phyloP scores from a whole-genome alignment of 2,113 vertebrate genomes.

The Myrmophylax atrothorax region DNA sequence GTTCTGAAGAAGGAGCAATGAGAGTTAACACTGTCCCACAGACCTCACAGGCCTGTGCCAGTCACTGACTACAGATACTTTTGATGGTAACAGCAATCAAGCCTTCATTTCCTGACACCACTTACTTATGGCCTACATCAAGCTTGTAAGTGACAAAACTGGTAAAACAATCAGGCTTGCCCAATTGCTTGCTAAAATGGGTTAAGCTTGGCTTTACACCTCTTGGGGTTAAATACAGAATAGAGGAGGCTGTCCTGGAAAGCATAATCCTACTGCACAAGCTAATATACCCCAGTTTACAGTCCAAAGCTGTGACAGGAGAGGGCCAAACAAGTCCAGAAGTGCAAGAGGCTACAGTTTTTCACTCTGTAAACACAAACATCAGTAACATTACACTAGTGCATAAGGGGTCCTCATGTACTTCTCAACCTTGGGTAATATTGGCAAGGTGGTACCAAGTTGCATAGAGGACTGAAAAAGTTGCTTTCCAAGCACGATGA shows the following conservation, averaged over 20 bases:
- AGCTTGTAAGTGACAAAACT: neutral
- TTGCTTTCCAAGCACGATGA: neutral
- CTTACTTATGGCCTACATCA: neutral
- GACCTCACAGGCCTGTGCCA: neutral
- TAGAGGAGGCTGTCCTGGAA: neutral
- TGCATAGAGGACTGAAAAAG: neutral
- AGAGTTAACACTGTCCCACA: neutral
- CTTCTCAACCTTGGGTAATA: neutral
- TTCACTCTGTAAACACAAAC: neutral
- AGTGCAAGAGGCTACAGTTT: neutral
- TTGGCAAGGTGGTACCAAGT: neutral
- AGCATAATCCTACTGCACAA: neutral
- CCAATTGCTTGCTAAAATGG: neutral
- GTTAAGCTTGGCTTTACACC: neutral
- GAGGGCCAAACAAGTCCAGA: neutral
- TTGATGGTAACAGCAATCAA: neutral
- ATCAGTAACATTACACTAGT: neutral
- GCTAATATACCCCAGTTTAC: neutral
- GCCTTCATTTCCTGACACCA: neutral
- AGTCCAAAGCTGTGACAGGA: neutral
- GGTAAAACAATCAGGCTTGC: neutral
- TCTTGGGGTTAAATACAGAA: neutral
- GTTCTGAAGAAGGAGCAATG: neutral
- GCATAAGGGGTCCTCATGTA: fast-evolving
- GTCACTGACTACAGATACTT: neutral